Percentiles rank a stretch among this genome's conserved stretches.
These are phyloP conservation scores for Chironomus riparius DNA, from an alignment of 2,888 invertebrate species.

Conservation along the genomic window DNA sequence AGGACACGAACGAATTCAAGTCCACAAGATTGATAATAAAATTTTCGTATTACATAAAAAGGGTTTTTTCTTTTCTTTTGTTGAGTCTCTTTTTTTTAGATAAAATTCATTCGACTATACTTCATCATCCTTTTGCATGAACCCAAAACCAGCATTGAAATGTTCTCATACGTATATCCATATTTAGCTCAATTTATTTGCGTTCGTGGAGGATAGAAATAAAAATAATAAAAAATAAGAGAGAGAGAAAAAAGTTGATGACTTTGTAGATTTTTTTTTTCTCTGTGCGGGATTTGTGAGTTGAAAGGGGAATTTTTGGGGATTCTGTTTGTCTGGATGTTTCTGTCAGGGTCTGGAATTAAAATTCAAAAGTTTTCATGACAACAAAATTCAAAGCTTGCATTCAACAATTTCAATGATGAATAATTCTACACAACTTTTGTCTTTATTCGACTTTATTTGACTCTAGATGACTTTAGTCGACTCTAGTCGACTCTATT, in stretches of 20 bases:
- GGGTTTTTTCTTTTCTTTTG: constrained; percentile 3
- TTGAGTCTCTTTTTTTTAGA: not conserved
- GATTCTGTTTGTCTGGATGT: too few relatives aligned
- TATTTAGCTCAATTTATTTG: not conserved
- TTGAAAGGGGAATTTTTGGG: too few relatives aligned
- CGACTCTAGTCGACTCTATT: too few relatives aligned
- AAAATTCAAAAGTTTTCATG: too few relatives aligned
- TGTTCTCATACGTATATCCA: not conserved
- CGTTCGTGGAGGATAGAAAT: not conserved
- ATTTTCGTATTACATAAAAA: constrained; percentile 17
- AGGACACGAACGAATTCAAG: not conserved
- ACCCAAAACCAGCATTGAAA: too few relatives aligned
- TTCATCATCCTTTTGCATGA: not conserved
- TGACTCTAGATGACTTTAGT: too few relatives aligned
- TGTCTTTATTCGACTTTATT: too few relatives aligned
- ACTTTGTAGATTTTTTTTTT: constrained; percentile 18
- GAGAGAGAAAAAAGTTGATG: constrained; percentile 16
- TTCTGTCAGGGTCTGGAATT: too few relatives aligned
- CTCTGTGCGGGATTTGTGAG: not conserved
- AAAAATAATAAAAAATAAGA: not conserved
- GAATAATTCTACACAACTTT: too few relatives aligned
- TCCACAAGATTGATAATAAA: constrained; percentile 26
- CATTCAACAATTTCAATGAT: too few relatives aligned
- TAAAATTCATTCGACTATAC: constrained; percentile 13
- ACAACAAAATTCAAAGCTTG: too few relatives aligned